Base-by-base conservation (phyloP, 2,888 invertebrate genomes). In the Caprella mutica region DNA sequence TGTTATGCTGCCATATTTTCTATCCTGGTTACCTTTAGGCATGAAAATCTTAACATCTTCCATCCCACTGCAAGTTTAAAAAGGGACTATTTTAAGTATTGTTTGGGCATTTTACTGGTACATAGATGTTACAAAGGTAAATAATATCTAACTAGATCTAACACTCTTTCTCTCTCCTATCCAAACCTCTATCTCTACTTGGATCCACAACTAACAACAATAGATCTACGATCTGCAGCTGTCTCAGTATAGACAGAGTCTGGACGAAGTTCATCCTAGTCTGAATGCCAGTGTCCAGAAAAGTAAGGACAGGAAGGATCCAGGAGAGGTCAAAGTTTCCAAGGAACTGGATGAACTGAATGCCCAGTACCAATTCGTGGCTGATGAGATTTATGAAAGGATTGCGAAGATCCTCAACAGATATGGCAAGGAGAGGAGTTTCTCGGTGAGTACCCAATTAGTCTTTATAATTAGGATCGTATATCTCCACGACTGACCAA, bases 151-250 rank as follows among this genome's bases (percentile, higher is more conserved):
- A n/a, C n/a, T n/a, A n/a, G n/a, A n/a, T n/a, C n/a, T n/a, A n/a
- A n/a, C n/a, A n/a, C n/a, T n/a, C n/a, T n/a, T n/a, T n/a, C n/a
- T n/a, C n/a, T n/a, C n/a, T n/a, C n/a, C n/a, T n/a, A n/a, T n/a
- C n/a, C n/a, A n/a, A n/a, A n/a, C n/a, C n/a, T n/a, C n/a, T n/a
- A n/a, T n/a, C n/a, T n/a, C n/a, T n/a, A 9, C 27, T 12, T 19
- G 33, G 19, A 30, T 19, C 48, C 5, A 17, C 52, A 17, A 39
- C 24, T 26, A 42, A 44, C 52, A 43, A 30, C 52, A 53, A 30
- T 82, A 90, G 89, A 86, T 86, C 72, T 86, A 87, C 79, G 84
- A 86, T 73, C 82, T 84, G 72, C 81, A 86, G 71, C 83, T 89
- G 72, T 84, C 85, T 75, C 82, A 84, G 66, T 93, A 86, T 78